phyloP scores from a whole-genome alignment of 1,140 invertebrate genomes.

The Choristoneura fumiferana region DNA sequence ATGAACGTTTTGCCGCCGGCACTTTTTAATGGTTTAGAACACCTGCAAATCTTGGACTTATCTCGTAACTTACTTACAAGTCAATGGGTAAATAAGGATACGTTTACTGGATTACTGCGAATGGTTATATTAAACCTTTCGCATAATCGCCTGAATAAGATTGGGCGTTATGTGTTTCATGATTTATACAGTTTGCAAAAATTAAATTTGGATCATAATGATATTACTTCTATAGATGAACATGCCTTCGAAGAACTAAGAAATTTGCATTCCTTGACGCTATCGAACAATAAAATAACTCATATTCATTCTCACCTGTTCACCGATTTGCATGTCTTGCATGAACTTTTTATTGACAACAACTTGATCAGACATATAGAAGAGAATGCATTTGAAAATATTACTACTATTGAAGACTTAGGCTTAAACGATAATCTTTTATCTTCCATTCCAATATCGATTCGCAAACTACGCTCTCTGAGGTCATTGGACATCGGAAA shows the following conservation, averaged over 20 bases:
- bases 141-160: constrained; percentile 84
- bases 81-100: constrained; percentile 88
- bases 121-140: constrained; percentile 88
- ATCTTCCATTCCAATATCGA: constrained; percentile 84
- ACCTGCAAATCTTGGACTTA: constrained; percentile 88
- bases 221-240: constrained; percentile 85
- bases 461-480: constrained; percentile 83
- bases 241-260: constrained; percentile 86
- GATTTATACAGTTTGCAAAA: constrained; percentile 88
- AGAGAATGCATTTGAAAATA: constrained; percentile 87
- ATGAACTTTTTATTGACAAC: constrained; percentile 86
- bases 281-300: constrained; percentile 86
- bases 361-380: constrained; percentile 86
- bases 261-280: constrained; percentile 87
- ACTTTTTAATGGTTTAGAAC: constrained; percentile 85
- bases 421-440: constrained; percentile 88
- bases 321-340: constrained; percentile 85
- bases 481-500: constrained; percentile 89
- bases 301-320: constrained; percentile 85
- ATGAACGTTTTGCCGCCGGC: constrained; percentile 87
- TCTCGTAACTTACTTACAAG: constrained; percentile 88
- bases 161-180: constrained; percentile 86
- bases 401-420: constrained; percentile 88
- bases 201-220: constrained; percentile 87
- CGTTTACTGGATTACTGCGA: constrained; percentile 85